Base-by-base conservation (phyloP, 37 sponge, comb jelly and placozoan species). In the Agelas oroides region DNA sequence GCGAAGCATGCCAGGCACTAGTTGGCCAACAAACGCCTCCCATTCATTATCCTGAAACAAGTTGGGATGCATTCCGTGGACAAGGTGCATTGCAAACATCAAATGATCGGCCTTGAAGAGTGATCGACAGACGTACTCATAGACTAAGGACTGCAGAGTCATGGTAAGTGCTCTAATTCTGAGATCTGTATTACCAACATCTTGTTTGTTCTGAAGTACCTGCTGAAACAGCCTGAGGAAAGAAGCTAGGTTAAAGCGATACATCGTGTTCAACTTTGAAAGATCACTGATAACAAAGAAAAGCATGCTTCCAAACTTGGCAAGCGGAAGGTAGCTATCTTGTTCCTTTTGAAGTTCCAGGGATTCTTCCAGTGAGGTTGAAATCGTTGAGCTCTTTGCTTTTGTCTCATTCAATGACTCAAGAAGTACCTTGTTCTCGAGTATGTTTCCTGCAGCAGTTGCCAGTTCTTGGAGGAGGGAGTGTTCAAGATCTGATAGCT, bases 321-420 rank as follows among this genome's bases (percentile, higher is more conserved):
- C 93, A 52, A 98, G 67, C 13, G 97, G 97, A 16, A 96, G 82
- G 84, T 91, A 98, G 46, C 85, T 90, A 61, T 96, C 89, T 63
- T 95, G 59, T 69, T 98, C 98, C 65, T 87, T 30, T 65, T 98
- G 99, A 36, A 98, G 80, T 59, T 87, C 72, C 41, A 78, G 30
- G 20, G 97, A 96, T 61, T 98, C 99, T 25, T 64, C 66, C 46
- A 98, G 84, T 0, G 99, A 87, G 6, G 85, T 73, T 20, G 75
- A 54, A 56, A 98, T 98, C 33, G 90, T 92, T 28, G 62, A 65
- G 65, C 99, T 94, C 71, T 96, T 96, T 35, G 86, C 89, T 78
- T 98, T 98, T 33, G 99, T 96, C 40, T 91, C 77, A 70, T 98
- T 98, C 30, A 98, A 87, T 0, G 97, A 97, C 46, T 94, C 93